Evolutionary conservation across 2,113 vertebrate species (phyloP).

Genomic region (Petrocephalus microphthalmus): DNA sequence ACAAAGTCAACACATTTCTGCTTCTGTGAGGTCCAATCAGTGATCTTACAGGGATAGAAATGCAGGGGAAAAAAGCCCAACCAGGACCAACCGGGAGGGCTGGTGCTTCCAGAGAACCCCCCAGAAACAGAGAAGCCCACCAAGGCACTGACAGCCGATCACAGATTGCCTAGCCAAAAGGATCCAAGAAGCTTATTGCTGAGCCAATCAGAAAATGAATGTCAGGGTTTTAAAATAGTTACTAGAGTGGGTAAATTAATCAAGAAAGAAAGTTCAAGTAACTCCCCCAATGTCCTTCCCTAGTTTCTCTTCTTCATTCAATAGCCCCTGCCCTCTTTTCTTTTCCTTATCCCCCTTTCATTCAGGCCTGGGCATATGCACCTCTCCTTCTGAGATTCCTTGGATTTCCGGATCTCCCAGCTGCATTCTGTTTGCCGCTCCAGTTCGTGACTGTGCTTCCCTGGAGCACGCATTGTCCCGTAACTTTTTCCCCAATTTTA

Average conservation of each 20-base stretch:
- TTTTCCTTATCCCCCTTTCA: background rate
- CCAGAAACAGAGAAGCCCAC: background rate
- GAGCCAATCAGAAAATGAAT: background rate
- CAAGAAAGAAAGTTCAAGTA: background rate
- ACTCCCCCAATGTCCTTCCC: background rate
- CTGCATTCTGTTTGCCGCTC: background rate
- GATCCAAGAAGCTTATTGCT: background rate
- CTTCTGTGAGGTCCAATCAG: background rate
- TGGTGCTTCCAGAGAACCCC: background rate
- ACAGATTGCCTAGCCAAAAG: background rate
- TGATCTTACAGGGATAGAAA: background rate
- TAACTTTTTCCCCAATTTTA: background rate
- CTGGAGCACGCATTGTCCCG: background rate
- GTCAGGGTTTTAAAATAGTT: background rate
- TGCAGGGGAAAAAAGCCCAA: background rate
- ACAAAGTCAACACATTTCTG: background rate
- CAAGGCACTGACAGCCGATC: background rate
- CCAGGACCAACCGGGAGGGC: background rate
- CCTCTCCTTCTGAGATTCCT: background rate
- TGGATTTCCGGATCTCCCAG: background rate
- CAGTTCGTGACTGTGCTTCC: background rate
- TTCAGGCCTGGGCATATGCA: background rate
- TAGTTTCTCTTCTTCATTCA: background rate
- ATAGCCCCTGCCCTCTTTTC: background rate
- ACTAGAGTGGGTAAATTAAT: background rate